Percentiles rank a stretch among this genome's conserved stretches.
phyloP scores from a whole-genome alignment of 2,113 vertebrate genomes.

The Odontesthes bonariensis region DNA sequence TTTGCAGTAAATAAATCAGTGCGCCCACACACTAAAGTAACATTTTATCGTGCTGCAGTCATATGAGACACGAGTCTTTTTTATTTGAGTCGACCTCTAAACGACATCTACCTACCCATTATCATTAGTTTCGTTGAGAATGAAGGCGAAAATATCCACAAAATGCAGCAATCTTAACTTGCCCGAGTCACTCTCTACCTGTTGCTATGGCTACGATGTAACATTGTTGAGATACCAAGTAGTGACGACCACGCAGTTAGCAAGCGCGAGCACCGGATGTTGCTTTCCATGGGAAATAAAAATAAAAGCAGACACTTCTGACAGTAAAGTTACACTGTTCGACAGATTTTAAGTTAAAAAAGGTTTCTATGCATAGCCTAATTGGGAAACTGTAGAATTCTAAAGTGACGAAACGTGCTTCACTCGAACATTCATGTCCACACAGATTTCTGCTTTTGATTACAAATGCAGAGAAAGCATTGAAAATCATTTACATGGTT shows the following conservation, averaged over 20 bases:
- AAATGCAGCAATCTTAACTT: background rate
- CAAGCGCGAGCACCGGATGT: conserved; percentile 2
- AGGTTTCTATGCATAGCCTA: too few relatives aligned
- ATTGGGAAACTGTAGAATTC: too few relatives aligned
- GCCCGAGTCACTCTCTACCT: background rate
- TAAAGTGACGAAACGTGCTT: too few relatives aligned
- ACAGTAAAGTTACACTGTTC: too few relatives aligned
- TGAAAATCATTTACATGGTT: too few relatives aligned
- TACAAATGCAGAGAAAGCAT: too few relatives aligned
- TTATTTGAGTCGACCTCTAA: background rate
- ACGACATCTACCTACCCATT: conserved; percentile 67
- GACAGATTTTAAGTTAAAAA: too few relatives aligned
- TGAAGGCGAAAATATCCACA: background rate
- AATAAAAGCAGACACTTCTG: conserved; percentile 36
- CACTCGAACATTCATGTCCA: too few relatives aligned
- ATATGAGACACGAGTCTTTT: background rate
- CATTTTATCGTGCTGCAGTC: background rate
- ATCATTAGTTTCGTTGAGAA: background rate
- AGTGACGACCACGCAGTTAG: background rate
- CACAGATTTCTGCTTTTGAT: too few relatives aligned
- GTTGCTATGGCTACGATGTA: conserved; percentile 69
- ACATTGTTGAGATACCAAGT: background rate
- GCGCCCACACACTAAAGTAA: background rate
- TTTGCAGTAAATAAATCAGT: conserved; percentile 33
- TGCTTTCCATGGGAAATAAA: background rate